Percentiles rank a stretch among this genome's conserved stretches.
These are phyloP conservation scores for Lacerta viridis DNA, from an alignment of 2,797 vertebrate genomes.

Conservation along the genomic window DNA sequence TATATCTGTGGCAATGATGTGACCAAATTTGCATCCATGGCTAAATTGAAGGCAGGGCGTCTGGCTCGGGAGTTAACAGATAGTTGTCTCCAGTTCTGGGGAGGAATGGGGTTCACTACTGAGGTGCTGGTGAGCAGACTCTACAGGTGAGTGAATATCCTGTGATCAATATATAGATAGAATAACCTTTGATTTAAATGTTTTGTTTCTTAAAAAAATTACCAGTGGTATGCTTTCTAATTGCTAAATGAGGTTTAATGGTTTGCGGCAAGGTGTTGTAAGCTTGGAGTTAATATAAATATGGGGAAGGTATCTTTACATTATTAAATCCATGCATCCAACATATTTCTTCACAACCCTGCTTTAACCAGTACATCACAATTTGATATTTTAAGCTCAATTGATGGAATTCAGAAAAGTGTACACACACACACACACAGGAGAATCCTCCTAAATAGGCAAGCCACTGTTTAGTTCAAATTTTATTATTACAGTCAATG, in stretches of 20 bases:
- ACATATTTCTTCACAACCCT: neutral
- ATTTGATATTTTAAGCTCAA: neutral
- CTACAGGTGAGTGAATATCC: slow-evolving; percentile 84
- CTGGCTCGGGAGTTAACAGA: slow-evolving; percentile 86
- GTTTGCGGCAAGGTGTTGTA: neutral
- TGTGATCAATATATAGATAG: neutral
- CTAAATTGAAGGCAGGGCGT: slow-evolving; percentile 88
- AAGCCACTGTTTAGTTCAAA: neutral
- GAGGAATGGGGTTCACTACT: slow-evolving; percentile 92
- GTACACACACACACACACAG: too few relatives aligned
- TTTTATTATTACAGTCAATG: too few relatives aligned
- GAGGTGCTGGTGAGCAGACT: slow-evolving; percentile 89
- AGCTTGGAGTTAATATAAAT: too few relatives aligned
- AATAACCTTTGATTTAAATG: neutral
- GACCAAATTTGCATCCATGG: slow-evolving; percentile 92
- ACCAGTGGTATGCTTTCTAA: neutral
- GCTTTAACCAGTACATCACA: neutral
- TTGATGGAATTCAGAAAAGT: neutral
- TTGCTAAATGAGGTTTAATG: slow-evolving; percentile 10
- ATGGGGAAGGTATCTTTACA: neutral
- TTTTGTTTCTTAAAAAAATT: too few relatives aligned
- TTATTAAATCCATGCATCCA: neutral
- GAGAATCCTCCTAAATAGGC: neutral
- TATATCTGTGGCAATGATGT: slow-evolving; percentile 89
- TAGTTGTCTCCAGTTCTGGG: slow-evolving; percentile 93